phyloP scores from a whole-genome alignment of 1,140 invertebrate species.

The Conopomorpha cramerella region DNA sequence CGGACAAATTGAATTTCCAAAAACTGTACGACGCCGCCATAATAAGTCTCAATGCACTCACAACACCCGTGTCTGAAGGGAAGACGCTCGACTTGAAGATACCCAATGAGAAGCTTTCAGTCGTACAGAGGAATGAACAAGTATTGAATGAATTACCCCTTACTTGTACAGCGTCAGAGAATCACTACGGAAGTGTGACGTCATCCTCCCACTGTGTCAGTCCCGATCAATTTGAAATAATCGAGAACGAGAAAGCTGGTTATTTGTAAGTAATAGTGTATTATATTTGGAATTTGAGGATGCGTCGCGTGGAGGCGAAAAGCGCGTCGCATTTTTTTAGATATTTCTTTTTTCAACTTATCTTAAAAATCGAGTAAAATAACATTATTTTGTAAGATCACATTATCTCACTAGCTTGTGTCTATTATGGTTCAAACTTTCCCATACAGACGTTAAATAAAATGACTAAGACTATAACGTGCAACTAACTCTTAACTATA shows the following conservation, averaged over 20 bases:
- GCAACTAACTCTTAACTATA: too few species aligned
- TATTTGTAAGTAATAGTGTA: conserved; percentile 36
- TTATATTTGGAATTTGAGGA: too few species aligned
- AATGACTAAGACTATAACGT: too few species aligned
- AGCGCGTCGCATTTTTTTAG: too few species aligned
- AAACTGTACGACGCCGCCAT: conserved; percentile 55
- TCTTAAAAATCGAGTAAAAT: too few species aligned
- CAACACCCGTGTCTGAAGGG: conserved; percentile 44
- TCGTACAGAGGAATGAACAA: conserved; percentile 13
- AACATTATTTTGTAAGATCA: too few species aligned
- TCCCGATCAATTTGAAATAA: conserved; percentile 58
- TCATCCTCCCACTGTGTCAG: conserved; percentile 52
- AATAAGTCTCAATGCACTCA: conserved; percentile 50
- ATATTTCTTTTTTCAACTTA: too few species aligned
- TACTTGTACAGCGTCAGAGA: conserved; percentile 45
- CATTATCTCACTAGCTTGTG: too few species aligned
- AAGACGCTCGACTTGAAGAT: conserved; percentile 34
- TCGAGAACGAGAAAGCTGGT: conserved; percentile 51
- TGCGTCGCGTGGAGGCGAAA: too few species aligned
- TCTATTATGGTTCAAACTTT: too few species aligned
- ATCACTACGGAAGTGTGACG: conserved; percentile 57
- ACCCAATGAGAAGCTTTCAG: conserved; percentile 26
- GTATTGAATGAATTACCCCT: conserved; percentile 26
- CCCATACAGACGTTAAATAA: too few species aligned
- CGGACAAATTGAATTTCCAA: conserved; percentile 63